phyloP scores from a whole-genome alignment of 2,888 invertebrate species.

The Brachyptera risi region DNA sequence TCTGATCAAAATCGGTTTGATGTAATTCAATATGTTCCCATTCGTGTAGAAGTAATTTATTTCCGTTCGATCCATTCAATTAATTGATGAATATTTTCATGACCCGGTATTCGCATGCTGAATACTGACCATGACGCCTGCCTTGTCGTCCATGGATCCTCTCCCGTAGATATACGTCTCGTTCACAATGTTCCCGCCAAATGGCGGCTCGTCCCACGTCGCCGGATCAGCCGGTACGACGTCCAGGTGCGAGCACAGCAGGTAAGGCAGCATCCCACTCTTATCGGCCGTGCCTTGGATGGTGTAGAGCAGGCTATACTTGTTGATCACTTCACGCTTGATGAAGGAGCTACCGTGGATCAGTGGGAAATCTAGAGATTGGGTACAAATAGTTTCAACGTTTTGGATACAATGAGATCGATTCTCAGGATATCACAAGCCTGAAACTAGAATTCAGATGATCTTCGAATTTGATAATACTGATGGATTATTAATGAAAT shows the following conservation, averaged over 20 bases:
- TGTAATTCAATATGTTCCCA: no score
- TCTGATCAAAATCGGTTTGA: no score
- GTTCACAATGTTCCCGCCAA: slow-evolving; percentile 43
- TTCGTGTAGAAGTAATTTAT: not conserved
- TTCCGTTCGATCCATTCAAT: no score
- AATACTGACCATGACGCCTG: slow-evolving; percentile 47
- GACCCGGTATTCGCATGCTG: no score
- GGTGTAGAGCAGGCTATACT: slow-evolving; percentile 47
- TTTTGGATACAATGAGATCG: no score
- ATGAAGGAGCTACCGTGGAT: slow-evolving; percentile 39
- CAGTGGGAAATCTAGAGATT: slow-evolving; percentile 38
- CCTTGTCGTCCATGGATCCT: slow-evolving; percentile 51
- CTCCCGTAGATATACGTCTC: slow-evolving; percentile 46
- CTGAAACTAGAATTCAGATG: no score
- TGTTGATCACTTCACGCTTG: slow-evolving; percentile 39
- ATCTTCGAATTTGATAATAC: no score
- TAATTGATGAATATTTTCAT: no score
- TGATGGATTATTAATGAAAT: no score
- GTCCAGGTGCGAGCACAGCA: slow-evolving; percentile 49
- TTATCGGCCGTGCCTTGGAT: slow-evolving; percentile 40
- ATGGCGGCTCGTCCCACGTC: slow-evolving; percentile 44
- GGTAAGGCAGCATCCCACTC: slow-evolving; percentile 43
- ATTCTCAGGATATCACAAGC: no score
- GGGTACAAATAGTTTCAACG: slow-evolving; percentile 14
- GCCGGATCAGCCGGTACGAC: slow-evolving; percentile 46